A percentile compares a stretch with the other conserved stretches of the same genome.
These are phyloP conservation scores for Neodontobutis hainanensis DNA, from an alignment of 2,113 vertebrate species.

Conservation along the genomic window DNA sequence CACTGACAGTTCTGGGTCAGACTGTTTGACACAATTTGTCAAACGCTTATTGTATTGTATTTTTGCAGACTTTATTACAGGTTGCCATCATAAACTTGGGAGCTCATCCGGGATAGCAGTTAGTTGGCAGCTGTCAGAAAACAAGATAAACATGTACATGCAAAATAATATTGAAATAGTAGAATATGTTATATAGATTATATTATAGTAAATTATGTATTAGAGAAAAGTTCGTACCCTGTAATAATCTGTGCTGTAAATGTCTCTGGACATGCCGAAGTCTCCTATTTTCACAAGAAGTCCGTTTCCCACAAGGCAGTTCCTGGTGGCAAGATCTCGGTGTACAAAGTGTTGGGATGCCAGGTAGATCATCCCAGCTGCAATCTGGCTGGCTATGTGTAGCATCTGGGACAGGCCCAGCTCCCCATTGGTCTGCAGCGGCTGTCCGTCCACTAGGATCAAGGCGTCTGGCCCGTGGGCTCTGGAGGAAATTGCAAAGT, in stretches of 20 bases:
- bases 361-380: conserved; percentile 95
- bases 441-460: conserved; percentile 97
- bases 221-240: conserved; percentile 82
- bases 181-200: too few species aligned
- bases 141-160: too few species aligned
- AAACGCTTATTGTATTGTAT: too few species aligned
- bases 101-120: too few species aligned
- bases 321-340: conserved; percentile 95
- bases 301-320: conserved; percentile 95
- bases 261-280: conserved; percentile 98
- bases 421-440: conserved; percentile 91
- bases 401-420: conserved; percentile 96
- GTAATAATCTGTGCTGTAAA: conserved; percentile 99
- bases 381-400: conserved; percentile 95
- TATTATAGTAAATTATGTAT: too few species aligned
- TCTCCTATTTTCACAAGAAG: conserved; percentile 98
- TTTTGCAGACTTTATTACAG: too few species aligned
- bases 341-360: conserved; percentile 98
- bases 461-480: conserved; percentile 95
- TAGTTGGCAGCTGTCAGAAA: too few species aligned
- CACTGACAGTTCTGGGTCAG: too few species aligned
- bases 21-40: too few species aligned
- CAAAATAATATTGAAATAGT: too few species aligned
- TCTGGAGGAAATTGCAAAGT: conserved; percentile 72
- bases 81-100: too few species aligned